These are phyloP conservation scores for Limnothrissa miodon DNA, from an alignment of 2,113 vertebrate genomes.

Conservation along the genomic window DNA sequence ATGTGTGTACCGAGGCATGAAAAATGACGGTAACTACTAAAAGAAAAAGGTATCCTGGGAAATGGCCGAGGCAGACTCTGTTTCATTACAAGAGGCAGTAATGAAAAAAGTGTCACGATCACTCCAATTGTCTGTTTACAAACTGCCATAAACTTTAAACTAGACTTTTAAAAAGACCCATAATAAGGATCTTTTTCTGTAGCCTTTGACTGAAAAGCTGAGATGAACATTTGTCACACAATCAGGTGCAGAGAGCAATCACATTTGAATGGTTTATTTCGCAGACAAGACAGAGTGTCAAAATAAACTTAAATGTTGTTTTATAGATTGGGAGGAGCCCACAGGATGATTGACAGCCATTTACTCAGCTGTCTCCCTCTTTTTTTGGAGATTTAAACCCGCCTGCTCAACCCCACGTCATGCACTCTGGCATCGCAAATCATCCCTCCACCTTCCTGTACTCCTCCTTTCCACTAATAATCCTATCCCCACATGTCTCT, in stretches of 20 bases:
- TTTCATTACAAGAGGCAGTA: conserved; percentile 16
- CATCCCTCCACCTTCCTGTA: too few relatives aligned
- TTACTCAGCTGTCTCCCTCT: too few relatives aligned
- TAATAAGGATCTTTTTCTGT: background rate
- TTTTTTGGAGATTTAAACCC: too few relatives aligned
- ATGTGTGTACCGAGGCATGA: conserved; percentile 9
- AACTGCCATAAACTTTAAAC: background rate
- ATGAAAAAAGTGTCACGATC: background rate
- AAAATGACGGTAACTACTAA: conserved; percentile 9
- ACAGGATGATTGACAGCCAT: too few relatives aligned
- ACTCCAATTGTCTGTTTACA: conserved; percentile 6
- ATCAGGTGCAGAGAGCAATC: background rate
- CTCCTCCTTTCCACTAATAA: too few relatives aligned
- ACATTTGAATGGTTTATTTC: background rate
- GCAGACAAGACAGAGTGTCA: background rate
- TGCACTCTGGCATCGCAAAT: too few relatives aligned
- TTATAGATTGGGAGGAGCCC: too few relatives aligned
- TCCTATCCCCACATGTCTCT: too few relatives aligned
- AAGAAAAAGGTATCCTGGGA: conserved; percentile 35
- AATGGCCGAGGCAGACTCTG: conserved; percentile 19
- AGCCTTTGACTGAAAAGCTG: background rate
- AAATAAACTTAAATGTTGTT: too few relatives aligned
- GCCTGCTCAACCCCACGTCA: too few relatives aligned
- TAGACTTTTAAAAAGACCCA: background rate
- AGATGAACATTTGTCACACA: background rate